phyloP scores from a whole-genome alignment of 2,113 vertebrate genomes.

The Holacanthus passer region DNA sequence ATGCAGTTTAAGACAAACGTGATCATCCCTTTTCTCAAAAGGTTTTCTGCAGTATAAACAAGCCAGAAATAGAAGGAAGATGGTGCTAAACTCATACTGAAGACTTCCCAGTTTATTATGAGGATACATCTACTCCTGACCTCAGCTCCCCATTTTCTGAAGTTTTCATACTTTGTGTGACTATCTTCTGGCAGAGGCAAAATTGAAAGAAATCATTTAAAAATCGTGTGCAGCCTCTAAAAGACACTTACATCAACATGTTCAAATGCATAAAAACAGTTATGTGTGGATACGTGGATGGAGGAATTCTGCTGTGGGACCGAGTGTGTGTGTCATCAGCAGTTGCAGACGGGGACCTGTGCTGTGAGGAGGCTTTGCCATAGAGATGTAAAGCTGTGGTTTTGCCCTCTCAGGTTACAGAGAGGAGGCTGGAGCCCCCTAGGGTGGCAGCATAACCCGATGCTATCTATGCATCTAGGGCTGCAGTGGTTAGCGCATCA shows the following conservation, averaged over 20 bases:
- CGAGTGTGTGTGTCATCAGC: slow-evolving; percentile 11
- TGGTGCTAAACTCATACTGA: not conserved
- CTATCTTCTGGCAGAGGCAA: not conserved
- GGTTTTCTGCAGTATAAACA: not conserved
- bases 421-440: slow-evolving; percentile 18
- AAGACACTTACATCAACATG: too few species aligned
- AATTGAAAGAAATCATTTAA: too few species aligned
- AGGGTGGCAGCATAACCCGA: not conserved
- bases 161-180: not conserved
- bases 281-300: not conserved
- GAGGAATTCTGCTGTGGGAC: not conserved
- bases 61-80: not conserved
- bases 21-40: not conserved
- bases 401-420: slow-evolving; percentile 45
- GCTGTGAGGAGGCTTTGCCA: slow-evolving; percentile 43
- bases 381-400: slow-evolving; percentile 38
- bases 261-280: not conserved
- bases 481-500: not conserved
- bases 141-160: not conserved
- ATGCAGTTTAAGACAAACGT: not conserved
- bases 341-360: slow-evolving; percentile 11
- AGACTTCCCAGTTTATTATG: not conserved
- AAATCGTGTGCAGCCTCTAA: too few species aligned
- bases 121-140: not conserved
- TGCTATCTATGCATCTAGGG: not conserved